A percentile compares a stretch with the other conserved stretches of the same genome.
Evolutionary conservation across 2,113 vertebrate genomes (phyloP).

Genomic region (Pseudorhombus dupliciocellatus): DNA sequence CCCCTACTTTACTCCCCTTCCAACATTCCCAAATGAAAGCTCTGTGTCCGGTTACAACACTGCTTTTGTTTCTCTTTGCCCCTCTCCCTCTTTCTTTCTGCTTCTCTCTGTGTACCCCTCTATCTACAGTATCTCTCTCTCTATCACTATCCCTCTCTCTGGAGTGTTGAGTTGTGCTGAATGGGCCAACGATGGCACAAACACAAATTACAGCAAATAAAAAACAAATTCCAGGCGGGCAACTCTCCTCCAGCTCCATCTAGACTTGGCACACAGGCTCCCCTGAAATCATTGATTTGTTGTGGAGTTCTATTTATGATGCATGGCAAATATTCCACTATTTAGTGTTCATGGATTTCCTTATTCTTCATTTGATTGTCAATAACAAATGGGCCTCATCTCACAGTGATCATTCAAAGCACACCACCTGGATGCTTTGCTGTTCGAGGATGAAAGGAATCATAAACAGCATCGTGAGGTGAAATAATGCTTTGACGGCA

Average conservation of each 20-base stretch:
- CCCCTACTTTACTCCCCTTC: conserved; percentile 43
- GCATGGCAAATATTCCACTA: conserved; percentile 12
- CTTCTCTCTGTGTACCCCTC: conserved; percentile 28
- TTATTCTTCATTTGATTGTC: conserved; percentile 7
- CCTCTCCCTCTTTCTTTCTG: conserved; percentile 21
- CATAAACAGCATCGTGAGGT: conserved; percentile 19
- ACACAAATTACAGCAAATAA: conserved; percentile 41
- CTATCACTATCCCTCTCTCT: conserved; percentile 12
- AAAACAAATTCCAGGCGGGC: conserved; percentile 31
- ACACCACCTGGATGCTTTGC: conserved; percentile 38
- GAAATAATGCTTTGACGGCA: conserved; percentile 11
- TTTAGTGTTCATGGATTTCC: conserved; percentile 18
- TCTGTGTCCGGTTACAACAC: conserved; percentile 66
- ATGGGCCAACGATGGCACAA: conserved; percentile 27
- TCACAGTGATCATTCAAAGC: conserved; percentile 31
- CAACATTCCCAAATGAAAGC: conserved; percentile 66
- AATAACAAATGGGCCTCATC: conserved; percentile 9
- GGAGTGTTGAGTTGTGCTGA: conserved; percentile 18
- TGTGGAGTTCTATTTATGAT: conserved; percentile 25
- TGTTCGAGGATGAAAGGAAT: conserved; percentile 31
- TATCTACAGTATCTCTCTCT: conserved; percentile 22
- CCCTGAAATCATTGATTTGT: conserved; percentile 30
- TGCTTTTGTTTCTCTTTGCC: conserved; percentile 63
- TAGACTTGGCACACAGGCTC: conserved; percentile 25
- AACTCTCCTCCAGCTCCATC: conserved; percentile 30